A percentile compares a stretch with the other conserved stretches of the same genome.
Conservation (phyloP, 2,888 invertebrate genomes). For the Antheraea yamamai region DNA sequence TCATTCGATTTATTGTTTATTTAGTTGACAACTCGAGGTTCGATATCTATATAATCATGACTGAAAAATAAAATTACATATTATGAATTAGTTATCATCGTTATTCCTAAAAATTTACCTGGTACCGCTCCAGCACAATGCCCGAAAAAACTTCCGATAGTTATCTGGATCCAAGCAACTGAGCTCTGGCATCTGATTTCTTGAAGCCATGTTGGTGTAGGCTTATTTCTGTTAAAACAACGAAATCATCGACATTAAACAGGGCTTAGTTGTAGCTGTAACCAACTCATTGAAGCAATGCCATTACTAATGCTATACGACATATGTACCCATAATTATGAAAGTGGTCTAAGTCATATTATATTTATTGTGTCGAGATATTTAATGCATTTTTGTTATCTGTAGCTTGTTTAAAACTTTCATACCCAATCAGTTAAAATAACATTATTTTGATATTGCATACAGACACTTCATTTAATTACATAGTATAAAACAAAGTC, state of each 20-base stretch:
- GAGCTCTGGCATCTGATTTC: slow-evolving; percentile 62
- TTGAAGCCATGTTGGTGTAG: slow-evolving; percentile 46
- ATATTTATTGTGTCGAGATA: too few relatives aligned
- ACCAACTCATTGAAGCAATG: not conserved
- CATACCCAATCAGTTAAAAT: too few relatives aligned
- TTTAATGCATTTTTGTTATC: too few relatives aligned
- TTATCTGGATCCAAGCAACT: slow-evolving; percentile 75
- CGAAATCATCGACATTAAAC: not conserved
- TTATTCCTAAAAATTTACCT: slow-evolving; percentile 47
- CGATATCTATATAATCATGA: not conserved
- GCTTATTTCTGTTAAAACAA: slow-evolving; percentile 15
- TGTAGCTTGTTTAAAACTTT: too few relatives aligned
- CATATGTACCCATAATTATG: not conserved
- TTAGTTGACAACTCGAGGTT: not conserved
- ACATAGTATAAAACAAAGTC: too few relatives aligned
- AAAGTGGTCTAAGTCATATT: too few relatives aligned
- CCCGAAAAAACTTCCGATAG: slow-evolving; percentile 65
- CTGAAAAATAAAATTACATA: not conserved
- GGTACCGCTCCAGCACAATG: slow-evolving; percentile 70
- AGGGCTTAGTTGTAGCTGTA: not conserved
- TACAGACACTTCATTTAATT: too few relatives aligned
- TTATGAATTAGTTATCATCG: not conserved
- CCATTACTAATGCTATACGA: not conserved
- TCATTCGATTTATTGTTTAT: too few relatives aligned
- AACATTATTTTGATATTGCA: too few relatives aligned